Base-by-base conservation (phyloP, 2,888 invertebrate genomes). In the Saturnia japonica region DNA sequence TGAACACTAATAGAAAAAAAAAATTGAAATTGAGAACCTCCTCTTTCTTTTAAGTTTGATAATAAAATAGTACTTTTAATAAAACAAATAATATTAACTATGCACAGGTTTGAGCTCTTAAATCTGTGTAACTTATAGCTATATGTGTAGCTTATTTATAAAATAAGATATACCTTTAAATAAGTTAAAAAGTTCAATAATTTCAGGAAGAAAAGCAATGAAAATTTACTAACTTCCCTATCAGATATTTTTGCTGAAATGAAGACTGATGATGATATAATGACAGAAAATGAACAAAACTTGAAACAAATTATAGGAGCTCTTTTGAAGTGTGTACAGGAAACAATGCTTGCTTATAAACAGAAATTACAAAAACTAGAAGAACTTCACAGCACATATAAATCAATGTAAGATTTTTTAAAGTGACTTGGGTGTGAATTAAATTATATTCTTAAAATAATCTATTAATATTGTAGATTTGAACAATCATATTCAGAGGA, bases 231-330 rank as follows among this genome's bases (percentile, higher is more conserved):
- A 62, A 67, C 86, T 87, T 67, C 78, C 92, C 76, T 93, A 42
- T 78, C 83, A 4, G 88, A 90, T 74, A 79, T 91, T 1, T 77
- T 88, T 72, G 74, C 76, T n/a, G 83, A 88, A 73, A 75, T 89
- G 54, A 91, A 93, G 75, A 81, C 83, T 69, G 93, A 93, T 75
- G 84, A 86, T 74, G 85, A 80, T 77, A 81, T 78, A 51, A 82
- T 92, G 79, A 91, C 89, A 77, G 90, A 90, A 51, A 92, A 92
- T 84, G 88, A 91, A 74, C 87, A 91, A 76, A 91, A 90, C 73
- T 74, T 93, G 51, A 88, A 91, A 76, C 88, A 91, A 72, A 77
- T 92, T 12, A 85, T 88, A 22, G 82, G 81, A 45, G 83, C 87
- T 34, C 82, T 89, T 57, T 80, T 90, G 66, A 91, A 93, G 75